Conservation (phyloP, 2,113 vertebrate genomes). For the Salvelinus alpinus region DNA sequence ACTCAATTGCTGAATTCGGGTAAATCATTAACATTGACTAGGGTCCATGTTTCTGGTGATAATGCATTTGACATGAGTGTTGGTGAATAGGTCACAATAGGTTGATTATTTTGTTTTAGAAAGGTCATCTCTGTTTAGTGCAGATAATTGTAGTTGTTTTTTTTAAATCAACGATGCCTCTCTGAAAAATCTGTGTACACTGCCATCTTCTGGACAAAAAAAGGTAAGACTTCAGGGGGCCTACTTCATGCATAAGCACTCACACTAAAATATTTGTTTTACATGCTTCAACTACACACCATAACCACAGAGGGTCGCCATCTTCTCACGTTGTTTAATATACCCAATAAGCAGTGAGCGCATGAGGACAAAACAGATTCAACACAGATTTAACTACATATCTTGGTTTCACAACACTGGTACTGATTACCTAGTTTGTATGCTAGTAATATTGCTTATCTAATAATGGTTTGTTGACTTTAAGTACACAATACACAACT, state of each 20-base stretch:
- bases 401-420: too few relatives aligned
- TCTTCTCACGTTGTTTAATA: conserved; percentile 12
- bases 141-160: not conserved
- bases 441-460: too few relatives aligned
- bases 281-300: conserved; percentile 15
- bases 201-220: not conserved
- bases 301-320: conserved; percentile 52
- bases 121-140: not conserved
- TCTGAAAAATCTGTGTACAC: not conserved
- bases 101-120: not conserved
- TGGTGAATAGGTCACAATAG: not conserved
- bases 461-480: too few relatives aligned
- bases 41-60: too few relatives aligned
- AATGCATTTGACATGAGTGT: not conserved
- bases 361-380: too few relatives aligned
- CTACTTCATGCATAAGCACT: not conserved
- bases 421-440: too few relatives aligned
- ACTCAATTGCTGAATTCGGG: too few relatives aligned
- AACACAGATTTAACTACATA: too few relatives aligned
- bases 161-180: too few relatives aligned
- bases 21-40: too few relatives aligned
- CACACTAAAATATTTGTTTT: not conserved
- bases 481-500: too few relatives aligned
- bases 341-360: too few relatives aligned
- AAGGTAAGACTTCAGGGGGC: not conserved